Base-by-base conservation (phyloP, 2,797 vertebrate species). In the Astyanax mexicanus region DNA sequence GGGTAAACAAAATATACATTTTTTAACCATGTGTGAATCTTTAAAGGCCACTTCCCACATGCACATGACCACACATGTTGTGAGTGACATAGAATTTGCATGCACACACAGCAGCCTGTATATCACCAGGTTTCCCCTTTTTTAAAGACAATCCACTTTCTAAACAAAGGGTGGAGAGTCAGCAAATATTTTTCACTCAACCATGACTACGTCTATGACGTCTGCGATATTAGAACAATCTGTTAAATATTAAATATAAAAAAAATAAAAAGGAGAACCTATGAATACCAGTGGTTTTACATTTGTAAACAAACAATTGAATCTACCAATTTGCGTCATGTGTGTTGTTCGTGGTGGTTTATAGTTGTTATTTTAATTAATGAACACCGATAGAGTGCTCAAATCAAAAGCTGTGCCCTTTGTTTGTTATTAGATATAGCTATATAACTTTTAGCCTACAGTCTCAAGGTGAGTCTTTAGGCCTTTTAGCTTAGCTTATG, bases 111-210 rank as follows among this genome's bases (percentile, higher is more conserved):
- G 7, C 17, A 2, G 5, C 29, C 29, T 32, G 44, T 27, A 44
- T 6, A 52, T 37, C n/a, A 25, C 25, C 25, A 74, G 72, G 45
- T 4, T 70, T 76, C 76, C 69, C 71, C 27, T 25, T 54, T 42
- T 68, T 52, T n/a, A 70, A 65, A 57, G 44, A 72, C 40, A 49
- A 67, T 67, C 17, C 7, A 9, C 27, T 47, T 54, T 60, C n/a
- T 21, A 38, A 38, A 29, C 62, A 44, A 74, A 51, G 61, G 19
- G 15, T 35, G 25, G 42, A 49, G 32, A 61, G 29, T 51, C 23
- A 15, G 44, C 15, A 52, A 69, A 61, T 51, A 52, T 21, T 69
- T 65, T 62, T 15, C 17, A 12, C 11, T 32, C 3, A 25, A 29
- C 17, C 6, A 29, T 55, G 19, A 64, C 35, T 35, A 32, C 4